phyloP scores from a whole-genome alignment of 1,140 invertebrate species.

The Drosophila willistoni region DNA sequence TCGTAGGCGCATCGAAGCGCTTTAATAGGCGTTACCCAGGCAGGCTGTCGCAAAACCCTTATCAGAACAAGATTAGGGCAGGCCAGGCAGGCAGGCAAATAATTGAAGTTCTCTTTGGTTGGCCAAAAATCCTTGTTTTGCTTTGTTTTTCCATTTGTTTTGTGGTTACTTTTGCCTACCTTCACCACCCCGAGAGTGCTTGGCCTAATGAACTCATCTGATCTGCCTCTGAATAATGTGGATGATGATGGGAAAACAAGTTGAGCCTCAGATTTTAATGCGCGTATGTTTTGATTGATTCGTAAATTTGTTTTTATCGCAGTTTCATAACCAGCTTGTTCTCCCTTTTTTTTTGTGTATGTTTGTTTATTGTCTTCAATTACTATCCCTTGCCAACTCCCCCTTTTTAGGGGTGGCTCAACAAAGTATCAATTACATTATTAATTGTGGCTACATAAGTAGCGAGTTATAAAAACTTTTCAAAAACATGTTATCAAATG shows the following conservation, averaged over 20 bases:
- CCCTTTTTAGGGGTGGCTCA: background rate
- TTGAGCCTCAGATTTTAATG: conserved; percentile 74
- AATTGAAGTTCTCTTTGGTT: conserved; percentile 52
- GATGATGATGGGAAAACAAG: conserved; percentile 63
- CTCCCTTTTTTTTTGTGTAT: background rate
- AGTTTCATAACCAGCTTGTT: conserved; percentile 37
- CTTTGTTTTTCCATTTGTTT: conserved; percentile 19
- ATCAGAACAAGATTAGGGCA: conserved; percentile 62
- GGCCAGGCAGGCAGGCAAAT: conserved; percentile 43
- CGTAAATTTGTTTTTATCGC: conserved; percentile 71
- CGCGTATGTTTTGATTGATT: conserved; percentile 81
- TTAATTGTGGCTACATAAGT: conserved; percentile 45
- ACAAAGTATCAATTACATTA: conserved; percentile 74
- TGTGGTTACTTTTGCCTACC: conserved; percentile 35
- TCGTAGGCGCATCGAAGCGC: conserved; percentile 61
- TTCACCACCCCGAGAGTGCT: conserved; percentile 5
- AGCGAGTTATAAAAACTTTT: background rate
- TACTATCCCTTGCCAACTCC: conserved; percentile 11
- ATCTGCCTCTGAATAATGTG: conserved; percentile 45
- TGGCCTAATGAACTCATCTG: conserved; percentile 39
- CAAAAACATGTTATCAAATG: background rate
- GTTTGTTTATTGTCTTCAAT: conserved; percentile 2
- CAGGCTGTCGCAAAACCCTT: conserved; percentile 54
- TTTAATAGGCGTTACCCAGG: conserved; percentile 73
- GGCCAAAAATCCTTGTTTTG: conserved; percentile 8